Conservation (phyloP, 1,140 invertebrate species). For the Euura saliciscinereae region DNA sequence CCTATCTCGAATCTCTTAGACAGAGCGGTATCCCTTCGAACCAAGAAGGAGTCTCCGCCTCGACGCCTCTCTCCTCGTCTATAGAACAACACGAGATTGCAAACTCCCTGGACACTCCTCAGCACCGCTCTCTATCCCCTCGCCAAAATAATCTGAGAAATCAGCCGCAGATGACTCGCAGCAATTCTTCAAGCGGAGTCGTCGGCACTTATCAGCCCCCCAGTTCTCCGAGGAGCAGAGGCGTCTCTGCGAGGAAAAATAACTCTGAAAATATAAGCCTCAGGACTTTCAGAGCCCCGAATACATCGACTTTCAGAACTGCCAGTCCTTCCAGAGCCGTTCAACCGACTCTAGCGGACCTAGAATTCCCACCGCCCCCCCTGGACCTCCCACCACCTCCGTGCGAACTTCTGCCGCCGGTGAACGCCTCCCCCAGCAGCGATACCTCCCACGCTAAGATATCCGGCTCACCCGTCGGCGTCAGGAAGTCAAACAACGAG, state of each 20-base stretch:
- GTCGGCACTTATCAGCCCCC: slow-evolving; percentile 69
- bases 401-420: slow-evolving; percentile 51
- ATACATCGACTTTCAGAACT: slow-evolving; percentile 61
- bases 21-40: slow-evolving; percentile 71
- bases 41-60: slow-evolving; percentile 52
- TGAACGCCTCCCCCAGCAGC: slow-evolving; percentile 22
- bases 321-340: slow-evolving; percentile 65
- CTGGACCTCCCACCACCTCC: slow-evolving; percentile 75
- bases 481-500: slow-evolving; percentile 53
- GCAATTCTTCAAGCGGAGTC: slow-evolving; percentile 82
- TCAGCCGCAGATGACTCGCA: slow-evolving; percentile 81
- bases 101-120: slow-evolving; percentile 34
- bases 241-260: slow-evolving; percentile 55
- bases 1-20: slow-evolving; percentile 90
- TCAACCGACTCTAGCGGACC: slow-evolving; percentile 73
- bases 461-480: slow-evolving; percentile 47
- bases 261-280: slow-evolving; percentile 52
- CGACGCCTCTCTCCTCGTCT: slow-evolving; percentile 36
- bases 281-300: slow-evolving; percentile 63
- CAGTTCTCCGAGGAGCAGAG: slow-evolving; percentile 62
- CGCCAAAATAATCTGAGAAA: slow-evolving; percentile 68
- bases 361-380: slow-evolving; percentile 86
- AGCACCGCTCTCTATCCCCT: slow-evolving; percentile 58
- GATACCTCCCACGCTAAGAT: slow-evolving; percentile 31
- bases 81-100: slow-evolving; percentile 28